Evolutionary conservation across 2,113 vertebrate species (phyloP).

Genomic region (Bostrychus sinensis): DNA sequence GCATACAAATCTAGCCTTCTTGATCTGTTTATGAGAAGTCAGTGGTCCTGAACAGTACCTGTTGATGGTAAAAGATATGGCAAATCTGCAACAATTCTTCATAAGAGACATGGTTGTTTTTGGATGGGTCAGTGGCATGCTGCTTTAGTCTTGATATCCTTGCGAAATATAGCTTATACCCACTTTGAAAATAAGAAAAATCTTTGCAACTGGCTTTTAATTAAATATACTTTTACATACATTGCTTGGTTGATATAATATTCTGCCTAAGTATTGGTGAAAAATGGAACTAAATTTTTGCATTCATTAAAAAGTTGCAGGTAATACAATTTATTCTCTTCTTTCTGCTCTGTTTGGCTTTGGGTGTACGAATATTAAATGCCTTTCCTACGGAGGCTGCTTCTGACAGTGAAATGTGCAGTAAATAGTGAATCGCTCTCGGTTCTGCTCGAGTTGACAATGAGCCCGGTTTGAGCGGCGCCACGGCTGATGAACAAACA

Average conservation of each 20-base stretch:
- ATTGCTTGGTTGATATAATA: not conserved
- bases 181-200: too few species aligned
- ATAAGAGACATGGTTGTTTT: too few species aligned
- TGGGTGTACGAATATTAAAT: not conserved
- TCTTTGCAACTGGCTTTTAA: too few species aligned
- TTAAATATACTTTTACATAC: not conserved
- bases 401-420: not conserved
- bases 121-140: too few species aligned
- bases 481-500: not conserved
- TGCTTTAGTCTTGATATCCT: too few species aligned
- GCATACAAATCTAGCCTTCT: too few species aligned
- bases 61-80: too few species aligned
- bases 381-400: not conserved
- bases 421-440: not conserved
- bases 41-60: too few species aligned
- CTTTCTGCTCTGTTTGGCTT: constrained; percentile 5
- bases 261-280: not conserved
- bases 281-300: not conserved
- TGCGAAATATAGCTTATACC: too few species aligned
- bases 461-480: not conserved
- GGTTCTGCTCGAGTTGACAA: not conserved
- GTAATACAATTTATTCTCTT: not conserved
- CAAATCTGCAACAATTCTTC: too few species aligned
- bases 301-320: constrained; percentile 5
- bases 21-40: too few species aligned